phyloP scores from a whole-genome alignment of 2,797 vertebrate species.

The Falco peregrinus region DNA sequence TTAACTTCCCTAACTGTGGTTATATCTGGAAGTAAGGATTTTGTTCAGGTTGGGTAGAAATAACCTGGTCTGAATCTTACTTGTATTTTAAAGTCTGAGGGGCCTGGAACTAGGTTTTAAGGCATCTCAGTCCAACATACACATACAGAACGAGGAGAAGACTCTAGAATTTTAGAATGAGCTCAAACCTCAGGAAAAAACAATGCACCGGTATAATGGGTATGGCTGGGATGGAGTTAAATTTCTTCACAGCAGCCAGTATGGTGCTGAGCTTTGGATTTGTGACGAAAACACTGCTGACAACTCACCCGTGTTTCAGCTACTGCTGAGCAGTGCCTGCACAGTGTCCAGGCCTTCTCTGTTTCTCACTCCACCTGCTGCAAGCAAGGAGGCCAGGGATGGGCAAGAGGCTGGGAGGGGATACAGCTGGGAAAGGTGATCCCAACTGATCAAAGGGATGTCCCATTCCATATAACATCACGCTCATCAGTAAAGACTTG shows the following conservation, averaged over 20 bases:
- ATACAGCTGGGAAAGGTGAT: not conserved
- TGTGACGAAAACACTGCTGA: not conserved
- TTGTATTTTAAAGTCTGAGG: not conserved
- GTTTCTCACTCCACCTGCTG: not conserved
- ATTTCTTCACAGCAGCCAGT: not conserved
- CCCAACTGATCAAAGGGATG: not conserved
- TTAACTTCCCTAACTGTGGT: not conserved
- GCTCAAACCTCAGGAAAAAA: not conserved
- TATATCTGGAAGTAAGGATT: not conserved
- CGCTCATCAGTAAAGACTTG: not conserved
- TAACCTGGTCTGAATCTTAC: not conserved
- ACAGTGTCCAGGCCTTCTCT: not conserved
- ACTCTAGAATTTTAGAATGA: not conserved
- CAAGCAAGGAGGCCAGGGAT: fast-evolving
- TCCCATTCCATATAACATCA: not conserved
- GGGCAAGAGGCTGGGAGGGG: not conserved
- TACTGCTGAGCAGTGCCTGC: not conserved
- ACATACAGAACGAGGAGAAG: not conserved
- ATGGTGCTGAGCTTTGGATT: not conserved
- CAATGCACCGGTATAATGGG: not conserved
- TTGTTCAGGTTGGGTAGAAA: not conserved
- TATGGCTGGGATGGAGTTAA: not conserved
- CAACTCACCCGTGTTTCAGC: not conserved
- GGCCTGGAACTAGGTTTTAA: not conserved
- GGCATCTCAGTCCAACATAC: not conserved